Percentiles rank a stretch among this genome's conserved stretches.
Conservation (phyloP, 1,140 invertebrate species). For the Drosophila nebulosa region DNA sequence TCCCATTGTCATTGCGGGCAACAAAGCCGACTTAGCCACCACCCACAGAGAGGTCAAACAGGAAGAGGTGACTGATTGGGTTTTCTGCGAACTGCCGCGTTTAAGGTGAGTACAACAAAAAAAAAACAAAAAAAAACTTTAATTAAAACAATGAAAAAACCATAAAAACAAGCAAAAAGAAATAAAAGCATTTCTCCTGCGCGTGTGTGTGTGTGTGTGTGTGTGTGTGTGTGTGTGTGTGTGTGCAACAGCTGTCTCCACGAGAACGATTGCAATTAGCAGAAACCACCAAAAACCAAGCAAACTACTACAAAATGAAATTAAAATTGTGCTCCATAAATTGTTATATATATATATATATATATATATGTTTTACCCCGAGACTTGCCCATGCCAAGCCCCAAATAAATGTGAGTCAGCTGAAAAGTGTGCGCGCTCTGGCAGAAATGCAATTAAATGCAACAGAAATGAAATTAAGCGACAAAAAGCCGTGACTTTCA, state of each 20-base stretch:
- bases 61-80: constrained; percentile 91
- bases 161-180: constrained; percentile 26
- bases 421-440: neutral
- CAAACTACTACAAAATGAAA: constrained; percentile 40
- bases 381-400: neutral
- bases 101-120: constrained; percentile 82
- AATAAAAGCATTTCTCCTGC: constrained; percentile 39
- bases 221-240: too few relatives aligned
- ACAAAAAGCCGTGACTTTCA: constrained; percentile 48
- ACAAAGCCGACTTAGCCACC: constrained; percentile 89
- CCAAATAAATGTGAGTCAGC: constrained; percentile 17
- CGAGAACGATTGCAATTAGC: constrained; percentile 56
- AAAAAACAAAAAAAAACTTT: too few relatives aligned
- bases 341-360: constrained; percentile 6
- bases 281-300: constrained; percentile 43
- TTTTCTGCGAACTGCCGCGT: constrained; percentile 88
- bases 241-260: too few relatives aligned
- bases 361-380: neutral
- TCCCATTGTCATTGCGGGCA: constrained; percentile 92
- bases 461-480: constrained; percentile 72
- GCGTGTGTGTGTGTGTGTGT: too few relatives aligned
- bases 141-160: constrained; percentile 20
- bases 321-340: constrained; percentile 61
- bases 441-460: constrained; percentile 64
- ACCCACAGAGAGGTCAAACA: constrained; percentile 86